phyloP scores from a whole-genome alignment of 1,140 invertebrate species.

The Aphaenogaster rudis region DNA sequence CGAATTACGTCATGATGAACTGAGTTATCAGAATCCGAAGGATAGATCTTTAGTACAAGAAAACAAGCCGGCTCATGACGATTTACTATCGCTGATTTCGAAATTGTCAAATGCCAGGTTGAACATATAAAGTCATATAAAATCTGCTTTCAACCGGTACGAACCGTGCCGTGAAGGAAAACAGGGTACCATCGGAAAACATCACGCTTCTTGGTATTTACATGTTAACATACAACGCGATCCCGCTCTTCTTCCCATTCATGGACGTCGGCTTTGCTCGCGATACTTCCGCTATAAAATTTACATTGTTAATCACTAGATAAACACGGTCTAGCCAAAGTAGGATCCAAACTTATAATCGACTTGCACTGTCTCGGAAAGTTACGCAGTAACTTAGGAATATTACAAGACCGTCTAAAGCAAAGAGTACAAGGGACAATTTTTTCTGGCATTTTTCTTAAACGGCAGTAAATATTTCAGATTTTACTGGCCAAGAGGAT shows the following conservation, averaged over 20 bases:
- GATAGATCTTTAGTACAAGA: not conserved
- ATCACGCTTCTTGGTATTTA: constrained; percentile 6
- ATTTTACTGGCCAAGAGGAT: not conserved
- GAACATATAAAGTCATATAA: not conserved
- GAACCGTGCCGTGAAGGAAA: not conserved
- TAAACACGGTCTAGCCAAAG: not conserved
- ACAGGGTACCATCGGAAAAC: constrained; percentile 11
- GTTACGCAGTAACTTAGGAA: not conserved
- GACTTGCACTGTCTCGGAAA: not conserved
- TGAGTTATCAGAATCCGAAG: not conserved
- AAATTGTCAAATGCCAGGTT: constrained; percentile 41
- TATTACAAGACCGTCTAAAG: not conserved
- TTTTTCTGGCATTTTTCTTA: not conserved
- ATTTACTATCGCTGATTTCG: not conserved
- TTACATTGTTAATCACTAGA: constrained; percentile 30
- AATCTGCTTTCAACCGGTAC: constrained; percentile 44
- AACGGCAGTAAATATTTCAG: not conserved
- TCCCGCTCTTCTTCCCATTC: constrained; percentile 3
- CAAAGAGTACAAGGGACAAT: not conserved
- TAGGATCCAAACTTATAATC: not conserved
- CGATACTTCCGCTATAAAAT: not conserved
- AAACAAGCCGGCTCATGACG: not conserved
- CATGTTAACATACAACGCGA: not conserved
- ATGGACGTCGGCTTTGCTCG: not conserved
- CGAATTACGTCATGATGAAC: not conserved